These are phyloP conservation scores for Hiodon alosoides DNA, from an alignment of 2,113 vertebrate species.

Conservation along the genomic window DNA sequence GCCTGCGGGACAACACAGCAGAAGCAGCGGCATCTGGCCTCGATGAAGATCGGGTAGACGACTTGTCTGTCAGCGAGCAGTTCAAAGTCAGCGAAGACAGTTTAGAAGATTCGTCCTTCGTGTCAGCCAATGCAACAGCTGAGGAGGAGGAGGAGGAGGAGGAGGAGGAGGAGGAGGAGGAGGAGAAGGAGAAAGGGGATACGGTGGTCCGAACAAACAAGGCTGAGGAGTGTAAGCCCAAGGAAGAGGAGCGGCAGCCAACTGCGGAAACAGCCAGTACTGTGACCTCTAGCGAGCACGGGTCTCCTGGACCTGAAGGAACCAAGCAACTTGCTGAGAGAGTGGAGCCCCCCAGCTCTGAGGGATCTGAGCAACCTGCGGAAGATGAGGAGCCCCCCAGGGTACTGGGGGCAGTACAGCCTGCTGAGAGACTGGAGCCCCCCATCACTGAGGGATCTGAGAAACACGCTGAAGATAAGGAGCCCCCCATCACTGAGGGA, in stretches of 20 bases:
- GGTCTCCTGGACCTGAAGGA: not conserved
- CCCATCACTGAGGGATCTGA: not conserved
- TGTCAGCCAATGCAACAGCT: constrained; percentile 38
- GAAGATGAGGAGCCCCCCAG: too few relatives aligned
- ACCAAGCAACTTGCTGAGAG: not conserved
- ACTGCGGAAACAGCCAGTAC: not conserved
- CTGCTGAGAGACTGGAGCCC: not conserved
- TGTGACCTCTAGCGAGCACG: too few relatives aligned
- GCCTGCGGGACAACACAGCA: constrained; percentile 34
- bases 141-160: constrained; percentile 34
- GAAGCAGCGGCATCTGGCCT: constrained; percentile 37
- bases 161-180: constrained; percentile 41
- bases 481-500: too few relatives aligned
- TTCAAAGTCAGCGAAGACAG: constrained; percentile 39
- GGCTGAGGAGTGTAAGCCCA: constrained; percentile 16
- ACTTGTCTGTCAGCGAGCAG: constrained; percentile 47
- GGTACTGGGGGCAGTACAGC: not conserved
- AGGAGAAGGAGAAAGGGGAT: constrained; percentile 42
- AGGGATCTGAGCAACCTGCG: too few relatives aligned
- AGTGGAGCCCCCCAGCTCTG: too few relatives aligned
- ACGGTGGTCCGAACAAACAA: constrained; percentile 28
- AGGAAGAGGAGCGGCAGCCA: constrained; percentile 40
- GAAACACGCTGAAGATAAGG: not conserved
- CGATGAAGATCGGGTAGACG: constrained; percentile 43
- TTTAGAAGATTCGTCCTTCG: constrained; percentile 49